These are phyloP conservation scores for Antheraea assamensis DNA, from an alignment of 2,888 invertebrate genomes.

Conservation along the genomic window DNA sequence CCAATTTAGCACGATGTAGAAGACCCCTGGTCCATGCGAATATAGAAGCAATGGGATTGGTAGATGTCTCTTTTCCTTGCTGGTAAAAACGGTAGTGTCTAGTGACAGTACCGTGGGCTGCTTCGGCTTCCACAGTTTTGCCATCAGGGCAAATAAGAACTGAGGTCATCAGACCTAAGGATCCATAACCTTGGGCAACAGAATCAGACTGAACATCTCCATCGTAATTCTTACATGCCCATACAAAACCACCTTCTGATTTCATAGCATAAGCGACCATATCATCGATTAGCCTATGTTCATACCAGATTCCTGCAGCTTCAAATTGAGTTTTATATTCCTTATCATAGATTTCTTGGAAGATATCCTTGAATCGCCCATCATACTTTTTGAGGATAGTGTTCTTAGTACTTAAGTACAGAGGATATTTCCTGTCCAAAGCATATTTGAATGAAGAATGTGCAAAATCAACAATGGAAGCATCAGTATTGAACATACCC, in stretches of 20 bases:
- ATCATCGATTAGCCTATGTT: conserved; percentile 98
- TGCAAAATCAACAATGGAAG: conserved; percentile 96
- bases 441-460: conserved; percentile 97
- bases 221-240: conserved; percentile 99
- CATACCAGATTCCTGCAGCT: conserved; percentile 96
- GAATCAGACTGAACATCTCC: conserved; percentile 99
- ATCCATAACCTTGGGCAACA: conserved; percentile 98
- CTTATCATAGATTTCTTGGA: conserved; percentile 95
- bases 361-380: conserved; percentile 98
- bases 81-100: conserved; percentile 94
- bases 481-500: conserved; percentile 98
- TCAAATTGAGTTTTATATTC: conserved; percentile 94
- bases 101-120: conserved; percentile 98
- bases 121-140: conserved; percentile 98
- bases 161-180: conserved; percentile 98
- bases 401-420: conserved; percentile 98
- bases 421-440: conserved; percentile 90
- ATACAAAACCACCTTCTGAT: conserved; percentile 98
- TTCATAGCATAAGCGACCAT: conserved; percentile 99
- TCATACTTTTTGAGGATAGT: conserved; percentile 98
- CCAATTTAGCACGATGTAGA: conserved; percentile 96
- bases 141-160: conserved; percentile 98
- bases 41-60: conserved; percentile 99
- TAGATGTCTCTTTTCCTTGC: conserved; percentile 98
- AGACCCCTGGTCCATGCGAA: conserved; percentile 99